Percentiles rank a stretch among this genome's conserved stretches.
Conservation (phyloP, 2,797 vertebrate genomes). For the Salmo trutta region DNA sequence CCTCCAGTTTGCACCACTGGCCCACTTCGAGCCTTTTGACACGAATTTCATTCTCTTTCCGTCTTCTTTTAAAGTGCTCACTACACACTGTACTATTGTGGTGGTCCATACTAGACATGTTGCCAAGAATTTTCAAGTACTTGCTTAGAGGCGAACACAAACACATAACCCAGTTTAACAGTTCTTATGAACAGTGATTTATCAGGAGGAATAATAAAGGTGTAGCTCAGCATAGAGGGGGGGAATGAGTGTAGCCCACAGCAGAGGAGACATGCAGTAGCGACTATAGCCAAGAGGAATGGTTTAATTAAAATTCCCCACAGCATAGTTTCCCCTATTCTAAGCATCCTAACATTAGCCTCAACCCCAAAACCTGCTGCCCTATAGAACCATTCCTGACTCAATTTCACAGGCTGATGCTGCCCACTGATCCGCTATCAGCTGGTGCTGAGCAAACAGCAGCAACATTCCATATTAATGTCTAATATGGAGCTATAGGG, state of each 20-base stretch:
- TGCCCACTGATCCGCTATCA: slow-evolving; percentile 38
- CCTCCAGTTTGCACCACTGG: neutral
- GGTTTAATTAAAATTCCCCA: neutral
- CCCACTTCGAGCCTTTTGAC: neutral
- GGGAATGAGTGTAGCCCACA: neutral
- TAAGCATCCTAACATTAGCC: neutral
- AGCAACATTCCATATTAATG: slow-evolving; percentile 38
- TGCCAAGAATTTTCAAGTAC: neutral
- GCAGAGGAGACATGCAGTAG: neutral
- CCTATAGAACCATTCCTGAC: slow-evolving; percentile 33
- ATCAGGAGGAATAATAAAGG: neutral
- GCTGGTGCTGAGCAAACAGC: slow-evolving; percentile 43
- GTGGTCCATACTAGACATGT: neutral
- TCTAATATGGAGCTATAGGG: slow-evolving; percentile 10
- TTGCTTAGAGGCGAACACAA: neutral
- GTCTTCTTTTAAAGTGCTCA: neutral
- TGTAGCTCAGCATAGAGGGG: neutral
- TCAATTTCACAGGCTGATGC: slow-evolving; percentile 58
- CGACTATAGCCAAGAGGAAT: neutral
- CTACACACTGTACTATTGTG: neutral
- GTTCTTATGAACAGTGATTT: neutral
- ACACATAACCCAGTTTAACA: neutral
- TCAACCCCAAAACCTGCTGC: neutral
- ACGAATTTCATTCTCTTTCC: neutral
- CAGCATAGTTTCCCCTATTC: neutral